These are phyloP conservation scores for Clarias laeviceps DNA, from an alignment of 2,797 vertebrate genomes.

Conservation along the genomic window DNA sequence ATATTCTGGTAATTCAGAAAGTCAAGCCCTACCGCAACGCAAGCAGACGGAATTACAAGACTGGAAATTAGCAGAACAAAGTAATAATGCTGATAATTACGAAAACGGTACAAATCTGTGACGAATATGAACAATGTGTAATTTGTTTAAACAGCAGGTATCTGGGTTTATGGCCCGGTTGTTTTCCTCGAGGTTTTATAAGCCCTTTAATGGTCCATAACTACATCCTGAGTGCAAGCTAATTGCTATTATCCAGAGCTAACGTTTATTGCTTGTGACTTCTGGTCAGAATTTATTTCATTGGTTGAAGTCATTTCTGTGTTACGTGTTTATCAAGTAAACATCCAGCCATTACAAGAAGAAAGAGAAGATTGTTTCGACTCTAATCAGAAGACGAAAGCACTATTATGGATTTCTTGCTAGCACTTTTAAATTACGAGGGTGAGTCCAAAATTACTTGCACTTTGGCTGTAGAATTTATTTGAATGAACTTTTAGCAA, in stretches of 20 bases:
- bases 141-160: constrained; percentile 70
- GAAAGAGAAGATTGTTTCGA: background rate
- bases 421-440: background rate
- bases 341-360: background rate
- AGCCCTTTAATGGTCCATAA: constrained; percentile 59
- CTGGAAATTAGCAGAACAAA: background rate
- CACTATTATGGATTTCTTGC: background rate
- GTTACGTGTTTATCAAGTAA: background rate
- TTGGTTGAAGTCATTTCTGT: constrained; percentile 26
- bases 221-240: constrained; percentile 43
- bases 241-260: constrained; percentile 55
- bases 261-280: constrained; percentile 47
- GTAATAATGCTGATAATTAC: background rate
- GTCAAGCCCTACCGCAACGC: background rate
- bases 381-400: background rate
- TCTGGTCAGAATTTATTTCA: constrained; percentile 27
- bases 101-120: constrained; percentile 28
- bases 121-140: constrained; percentile 65
- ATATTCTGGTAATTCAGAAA: background rate
- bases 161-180: constrained; percentile 69
- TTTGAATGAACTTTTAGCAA: too few relatives aligned
- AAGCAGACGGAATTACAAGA: background rate
- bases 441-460: too few relatives aligned
- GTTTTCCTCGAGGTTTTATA: constrained; percentile 73
- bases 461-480: too few relatives aligned